Evolutionary conservation across 35 echinoderm and acorn worm genomes (phyloP), one percentile per base, ranked within the genome.

Genomic region (Hemicentrotus pulcherrimus): DNA sequence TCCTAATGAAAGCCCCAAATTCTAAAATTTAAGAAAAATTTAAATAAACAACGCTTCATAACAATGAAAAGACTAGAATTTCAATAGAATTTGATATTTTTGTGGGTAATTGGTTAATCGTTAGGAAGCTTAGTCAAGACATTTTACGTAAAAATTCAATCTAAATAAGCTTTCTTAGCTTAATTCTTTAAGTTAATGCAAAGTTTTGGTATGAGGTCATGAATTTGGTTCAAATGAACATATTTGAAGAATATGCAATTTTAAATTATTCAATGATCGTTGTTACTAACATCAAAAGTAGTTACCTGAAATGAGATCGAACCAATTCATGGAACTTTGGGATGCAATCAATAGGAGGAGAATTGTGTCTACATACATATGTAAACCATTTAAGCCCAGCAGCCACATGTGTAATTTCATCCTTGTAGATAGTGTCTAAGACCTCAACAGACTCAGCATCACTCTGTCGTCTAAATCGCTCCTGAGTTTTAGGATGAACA

Each of bases 371-470:
- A 86, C 97, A 98, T 28, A 97, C 95, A 61, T 97, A 98, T 16
- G 97, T 97, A 89, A 98, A 98, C 97, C 97, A 98, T 58, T 95
- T 98, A 48, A 98, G 50, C 5, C 97, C 97, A 47, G 97, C 97
- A 46, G 97, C 97, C 7, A 98, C 97, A 71, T 98, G 97, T 12
- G 97, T 98, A 31, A 98, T 98, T 35, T 98, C 97, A 96, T 98
- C 97, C 0, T 91, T 95, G 92, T 98, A 98, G 47, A 98, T 98
- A 24, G 96, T 91, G 15, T 98, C 97, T 31, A 98, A 86, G 65
- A 98, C 88, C 24, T 95, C 85, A 46, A 98, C 96, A 15, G 96
- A 97, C 19, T 96, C 96, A 6, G 48, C 61, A 32, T 98, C 97
- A 13, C 86, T 30, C 91, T 98, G 97, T 24, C 94, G 95, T 35